Evolutionary conservation across 2,113 vertebrate species (phyloP).

Genomic region (Pungitius pungitius): DNA sequence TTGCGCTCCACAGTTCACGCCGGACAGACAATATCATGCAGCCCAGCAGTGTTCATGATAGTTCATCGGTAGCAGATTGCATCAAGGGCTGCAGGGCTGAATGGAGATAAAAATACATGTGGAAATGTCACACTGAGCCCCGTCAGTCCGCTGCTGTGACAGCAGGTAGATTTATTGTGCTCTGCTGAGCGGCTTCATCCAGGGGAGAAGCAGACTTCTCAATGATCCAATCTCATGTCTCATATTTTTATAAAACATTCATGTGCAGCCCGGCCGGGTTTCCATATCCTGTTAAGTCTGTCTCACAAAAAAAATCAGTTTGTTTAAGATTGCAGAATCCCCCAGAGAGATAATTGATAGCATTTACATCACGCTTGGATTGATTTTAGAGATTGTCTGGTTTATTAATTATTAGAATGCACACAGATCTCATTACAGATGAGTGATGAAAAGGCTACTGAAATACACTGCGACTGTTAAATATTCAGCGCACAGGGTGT

Average conservation of each 20-base stretch:
- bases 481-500: constrained; percentile 46
- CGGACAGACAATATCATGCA: constrained; percentile 29
- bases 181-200: constrained; percentile 11
- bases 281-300: constrained; percentile 29
- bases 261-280: not conserved
- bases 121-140: constrained; percentile 54
- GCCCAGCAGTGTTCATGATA: constrained; percentile 31
- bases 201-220: constrained; percentile 14
- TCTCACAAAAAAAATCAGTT: constrained; percentile 44
- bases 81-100: constrained; percentile 31
- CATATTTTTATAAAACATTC: constrained; percentile 53
- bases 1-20: constrained; percentile 46
- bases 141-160: constrained; percentile 43
- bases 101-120: constrained; percentile 43
- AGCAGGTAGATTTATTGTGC: constrained; percentile 41
- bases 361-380: constrained; percentile 35
- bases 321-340: constrained; percentile 35
- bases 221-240: constrained; percentile 51
- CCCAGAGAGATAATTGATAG: constrained; percentile 48
- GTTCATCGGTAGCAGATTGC: constrained; percentile 33
- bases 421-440: constrained; percentile 49
- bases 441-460: constrained; percentile 46
- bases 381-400: constrained; percentile 36
- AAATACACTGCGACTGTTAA: constrained; percentile 55
- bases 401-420: constrained; percentile 60